These are phyloP conservation scores for Brachyalestes nurse DNA, from an alignment of 2,797 vertebrate species.

Conservation along the genomic window DNA sequence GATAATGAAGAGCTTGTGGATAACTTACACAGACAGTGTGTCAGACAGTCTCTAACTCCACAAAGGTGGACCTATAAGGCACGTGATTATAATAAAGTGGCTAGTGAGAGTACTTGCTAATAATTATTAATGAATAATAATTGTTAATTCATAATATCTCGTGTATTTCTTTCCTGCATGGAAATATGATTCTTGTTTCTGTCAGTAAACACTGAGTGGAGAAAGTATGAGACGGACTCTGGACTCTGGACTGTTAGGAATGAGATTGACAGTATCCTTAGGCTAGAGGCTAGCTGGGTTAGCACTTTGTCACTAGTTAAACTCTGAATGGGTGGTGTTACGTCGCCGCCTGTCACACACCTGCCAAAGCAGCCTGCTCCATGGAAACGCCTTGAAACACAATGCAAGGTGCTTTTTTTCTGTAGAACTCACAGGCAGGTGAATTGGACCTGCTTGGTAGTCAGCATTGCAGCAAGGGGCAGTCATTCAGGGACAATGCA, in stretches of 20 bases:
- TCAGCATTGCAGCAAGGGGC: not conserved
- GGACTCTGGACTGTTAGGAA: not conserved
- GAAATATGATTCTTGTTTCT: not conserved
- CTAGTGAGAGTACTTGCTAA: too few species aligned
- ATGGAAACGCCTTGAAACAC: not conserved
- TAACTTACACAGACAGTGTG: too few species aligned
- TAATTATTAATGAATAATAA: not conserved
- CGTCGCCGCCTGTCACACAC: slow-evolving; percentile 1
- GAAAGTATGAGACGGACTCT: not conserved
- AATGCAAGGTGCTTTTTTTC: not conserved
- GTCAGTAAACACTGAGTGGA: not conserved
- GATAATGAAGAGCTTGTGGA: too few species aligned
- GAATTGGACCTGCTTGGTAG: not conserved
- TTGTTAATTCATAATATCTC: not conserved
- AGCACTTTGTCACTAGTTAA: slow-evolving; percentile 29
- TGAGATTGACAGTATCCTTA: slow-evolving; percentile 11
- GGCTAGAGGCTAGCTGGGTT: slow-evolving; percentile 24
- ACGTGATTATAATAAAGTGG: too few species aligned
- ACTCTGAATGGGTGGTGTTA: slow-evolving; percentile 6
- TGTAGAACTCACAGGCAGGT: not conserved
- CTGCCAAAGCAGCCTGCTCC: not conserved
- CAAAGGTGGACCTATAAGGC: too few species aligned
- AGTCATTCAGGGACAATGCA: slow-evolving; percentile 3
- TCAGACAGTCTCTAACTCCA: too few species aligned
- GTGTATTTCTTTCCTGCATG: not conserved